Evolutionary conservation across 2,797 vertebrate genomes (phyloP), one percentile per base, ranked within the genome.

Genomic region (Neosilurus hyrtlii): DNA sequence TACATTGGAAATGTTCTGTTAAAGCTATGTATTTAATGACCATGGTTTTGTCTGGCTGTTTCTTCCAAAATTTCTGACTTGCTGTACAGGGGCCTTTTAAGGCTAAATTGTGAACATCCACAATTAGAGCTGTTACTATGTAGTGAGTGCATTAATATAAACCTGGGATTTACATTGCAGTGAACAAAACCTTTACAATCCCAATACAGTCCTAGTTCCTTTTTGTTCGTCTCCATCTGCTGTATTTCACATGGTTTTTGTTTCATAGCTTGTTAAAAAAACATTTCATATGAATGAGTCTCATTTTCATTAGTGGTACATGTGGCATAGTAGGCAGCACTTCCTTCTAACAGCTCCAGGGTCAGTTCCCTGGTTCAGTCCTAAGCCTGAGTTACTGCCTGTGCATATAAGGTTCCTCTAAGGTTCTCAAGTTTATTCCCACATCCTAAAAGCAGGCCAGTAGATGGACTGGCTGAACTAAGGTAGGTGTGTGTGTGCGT

Each of bases 231-330:
- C 30, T 77, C 35, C n/a, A 61, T 77, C 62, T 71, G 63, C 54
- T 68, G n/a, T 75, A 24, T 68, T 61, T 81, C 7, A n/a, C 56
- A 12, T 77, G 10, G 26, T 52, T 66, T 76, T 56, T 79, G 51
- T 43, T n/a, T 61, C 4, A 30, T 35, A 74, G 10, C 24, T 73
- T 73, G 24, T 30, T 24, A 30, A 5, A 54, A 56, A 73, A 18
- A 57, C 10, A 10, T 35, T 9, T 49, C 22, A 43, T 43, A 15
- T 62, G 22, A 49, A 49, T 4, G 12, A 75, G 30, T 0, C 26
- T 75, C 18, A 37, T 22, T 59, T 59, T 61, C 61, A 57, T 8
- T 43, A 14, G 43, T 49, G 14, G 3, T 37, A 18, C 74, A 9
- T 61, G 73, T 56, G n/a, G 24, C 56, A 73, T 7, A 30, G 24